Evolutionary conservation across 2,797 vertebrate species (phyloP).

Genomic region (Coccyzus lansbergi): DNA sequence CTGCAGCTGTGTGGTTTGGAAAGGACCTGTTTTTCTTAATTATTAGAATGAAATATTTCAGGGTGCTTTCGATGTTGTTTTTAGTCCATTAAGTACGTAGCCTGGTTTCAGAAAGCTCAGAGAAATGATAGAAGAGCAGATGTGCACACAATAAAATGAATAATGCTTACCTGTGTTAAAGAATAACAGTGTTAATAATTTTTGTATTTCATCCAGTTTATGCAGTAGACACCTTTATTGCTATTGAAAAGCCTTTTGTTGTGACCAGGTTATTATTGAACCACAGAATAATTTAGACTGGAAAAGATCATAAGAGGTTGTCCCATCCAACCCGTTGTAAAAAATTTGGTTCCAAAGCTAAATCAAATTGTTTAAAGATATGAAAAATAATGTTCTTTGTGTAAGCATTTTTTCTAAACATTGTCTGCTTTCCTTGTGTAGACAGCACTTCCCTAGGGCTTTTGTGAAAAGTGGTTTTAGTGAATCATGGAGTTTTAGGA

Average conservation of each 20-base stretch:
- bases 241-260: background rate
- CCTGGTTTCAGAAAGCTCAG: background rate
- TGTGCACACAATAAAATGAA: background rate
- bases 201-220: background rate
- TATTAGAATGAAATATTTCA: background rate
- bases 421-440: too few relatives aligned
- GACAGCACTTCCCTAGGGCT: too few relatives aligned
- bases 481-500: too few relatives aligned
- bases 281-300: background rate
- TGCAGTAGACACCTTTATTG: background rate
- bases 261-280: background rate
- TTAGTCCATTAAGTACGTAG: conserved; percentile 12
- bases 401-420: too few relatives aligned
- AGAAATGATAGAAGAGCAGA: background rate
- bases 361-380: background rate
- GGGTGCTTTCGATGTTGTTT: background rate
- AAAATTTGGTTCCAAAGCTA: background rate
- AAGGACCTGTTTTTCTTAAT: background rate
- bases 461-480: too few relatives aligned
- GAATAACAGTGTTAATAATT: background rate
- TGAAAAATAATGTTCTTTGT: too few relatives aligned
- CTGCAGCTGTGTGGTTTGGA: background rate
- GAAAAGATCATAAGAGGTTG: background rate
- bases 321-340: background rate
- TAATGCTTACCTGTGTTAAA: background rate